These are phyloP conservation scores for Ictalurus punctatus DNA, from an alignment of 2,113 vertebrate genomes.

Conservation along the genomic window DNA sequence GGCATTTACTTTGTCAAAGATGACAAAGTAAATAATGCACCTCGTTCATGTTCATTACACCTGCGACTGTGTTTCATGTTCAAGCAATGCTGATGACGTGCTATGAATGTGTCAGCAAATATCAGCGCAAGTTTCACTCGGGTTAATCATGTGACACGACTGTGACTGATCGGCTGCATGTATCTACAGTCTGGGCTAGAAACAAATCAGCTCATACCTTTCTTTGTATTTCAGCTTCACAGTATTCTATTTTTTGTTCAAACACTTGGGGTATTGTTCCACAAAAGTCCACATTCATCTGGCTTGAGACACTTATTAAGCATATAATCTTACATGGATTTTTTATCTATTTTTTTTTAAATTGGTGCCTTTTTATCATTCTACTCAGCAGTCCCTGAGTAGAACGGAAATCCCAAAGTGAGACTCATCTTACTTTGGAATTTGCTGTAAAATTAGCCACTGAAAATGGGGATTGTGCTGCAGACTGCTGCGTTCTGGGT, in stretches of 20 bases:
- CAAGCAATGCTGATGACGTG: neutral
- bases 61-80: neutral
- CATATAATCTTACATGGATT: neutral
- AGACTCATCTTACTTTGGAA: neutral
- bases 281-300: neutral
- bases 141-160: neutral
- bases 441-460: neutral
- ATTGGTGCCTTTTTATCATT: neutral
- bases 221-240: neutral
- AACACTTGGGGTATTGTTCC: neutral
- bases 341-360: neutral
- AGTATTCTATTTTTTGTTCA: neutral
- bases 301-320: neutral
- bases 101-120: neutral
- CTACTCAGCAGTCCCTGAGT: neutral
- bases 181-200: neutral
- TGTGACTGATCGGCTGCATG: neutral
- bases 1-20: no score
- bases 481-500: neutral
- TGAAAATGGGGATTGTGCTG: slow-evolving; percentile 8
- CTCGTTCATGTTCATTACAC: neutral
- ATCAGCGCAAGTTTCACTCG: neutral
- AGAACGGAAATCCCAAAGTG: neutral
- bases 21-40: neutral
- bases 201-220: neutral